Evolutionary conservation across 2,113 vertebrate genomes (phyloP), one percentile per base, ranked within the genome.

Genomic region (Alligator sinensis): DNA sequence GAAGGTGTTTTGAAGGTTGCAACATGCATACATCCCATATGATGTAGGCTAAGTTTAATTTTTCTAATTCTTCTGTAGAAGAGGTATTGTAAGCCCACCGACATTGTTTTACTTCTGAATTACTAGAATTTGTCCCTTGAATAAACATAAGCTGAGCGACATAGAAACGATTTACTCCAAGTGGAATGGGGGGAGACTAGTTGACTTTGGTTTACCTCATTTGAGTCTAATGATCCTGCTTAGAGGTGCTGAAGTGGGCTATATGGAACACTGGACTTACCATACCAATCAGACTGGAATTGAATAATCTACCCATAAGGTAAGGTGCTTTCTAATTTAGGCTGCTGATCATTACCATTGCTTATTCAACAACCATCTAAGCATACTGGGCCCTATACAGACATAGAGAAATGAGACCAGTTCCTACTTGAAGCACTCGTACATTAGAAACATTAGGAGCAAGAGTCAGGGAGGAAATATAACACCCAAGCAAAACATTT

Each of bases 161-260:
- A 54, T 0, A 2, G 61, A 61, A 11, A 16, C 27, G 30, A 28
- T 82, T 80, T 84, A 60, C 62, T 24, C 6, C 3, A 6, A 17
- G 18, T 4, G 5, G 9, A 34, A 66, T 64, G 22, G 22, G 3
- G 82, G 34, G 89, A 64, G 6, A 4, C 47, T 47, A 47, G 7
- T 0, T 75, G 62, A 3, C 22, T 77, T 87, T 47, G 75, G 4
- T 4, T 17, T 47, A 85, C 12, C 17, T 6, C 10, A 5, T 3
- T 54, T 17, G 78, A 11, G 4, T 9, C 12, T 47, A n/a, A 9
- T 16, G 19, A n/a, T 80, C 61, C 7, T 5, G 8, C 14, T 55
- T 34, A 79, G 60, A 3, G 24, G 34, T 0, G 0, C 3, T 4
- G 78, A 24, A 0, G 0, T 30, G 30, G 5, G 28, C 5, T 54